A percentile compares a stretch with the other conserved stretches of the same genome.
Conservation (phyloP, 2,797 vertebrate species). For the Enteromius treurensis region DNA sequence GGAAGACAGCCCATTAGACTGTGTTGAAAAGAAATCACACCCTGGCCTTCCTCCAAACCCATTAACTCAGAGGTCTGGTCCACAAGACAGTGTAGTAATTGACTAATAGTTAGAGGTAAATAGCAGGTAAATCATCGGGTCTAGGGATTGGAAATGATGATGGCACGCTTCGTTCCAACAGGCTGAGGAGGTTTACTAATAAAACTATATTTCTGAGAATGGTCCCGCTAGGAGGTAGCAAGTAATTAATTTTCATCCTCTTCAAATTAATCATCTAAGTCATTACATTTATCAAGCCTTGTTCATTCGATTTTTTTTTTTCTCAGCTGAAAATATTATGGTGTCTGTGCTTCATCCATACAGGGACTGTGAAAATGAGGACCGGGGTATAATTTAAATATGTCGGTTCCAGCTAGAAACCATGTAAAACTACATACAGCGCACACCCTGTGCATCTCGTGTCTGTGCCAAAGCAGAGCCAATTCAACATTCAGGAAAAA, state of each 20-base stretch:
- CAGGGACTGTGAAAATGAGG: slow-evolving; percentile 28
- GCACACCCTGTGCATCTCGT: neutral
- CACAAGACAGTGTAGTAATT: slow-evolving; percentile 73
- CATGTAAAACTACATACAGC: neutral
- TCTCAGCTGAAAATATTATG: slow-evolving; percentile 19
- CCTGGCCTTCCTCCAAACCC: slow-evolving; percentile 72
- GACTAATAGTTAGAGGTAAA: slow-evolving; percentile 76
- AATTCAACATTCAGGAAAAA: neutral
- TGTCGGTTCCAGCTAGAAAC: neutral
- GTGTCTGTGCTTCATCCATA: slow-evolving; percentile 32
- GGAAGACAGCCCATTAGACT: slow-evolving; percentile 75
- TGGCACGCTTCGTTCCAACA: slow-evolving; percentile 7
- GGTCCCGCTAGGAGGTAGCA: slow-evolving; percentile 15
- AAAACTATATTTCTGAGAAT: slow-evolving; percentile 34
- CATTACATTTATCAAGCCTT: slow-evolving; percentile 48
- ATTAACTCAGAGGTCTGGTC: slow-evolving; percentile 71
- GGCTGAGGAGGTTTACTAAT: slow-evolving; percentile 42
- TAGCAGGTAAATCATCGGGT: slow-evolving; percentile 69
- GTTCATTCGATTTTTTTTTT: slow-evolving; percentile 33
- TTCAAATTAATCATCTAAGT: slow-evolving; percentile 46
- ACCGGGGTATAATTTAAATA: slow-evolving; percentile 9
- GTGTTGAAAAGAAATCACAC: slow-evolving; percentile 74
- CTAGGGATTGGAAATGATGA: slow-evolving; percentile 50
- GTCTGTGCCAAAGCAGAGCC: neutral
- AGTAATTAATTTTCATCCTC: slow-evolving; percentile 50